Evolutionary conservation across 2,797 vertebrate species (phyloP).

Genomic region (Anomalospiza imberbis): DNA sequence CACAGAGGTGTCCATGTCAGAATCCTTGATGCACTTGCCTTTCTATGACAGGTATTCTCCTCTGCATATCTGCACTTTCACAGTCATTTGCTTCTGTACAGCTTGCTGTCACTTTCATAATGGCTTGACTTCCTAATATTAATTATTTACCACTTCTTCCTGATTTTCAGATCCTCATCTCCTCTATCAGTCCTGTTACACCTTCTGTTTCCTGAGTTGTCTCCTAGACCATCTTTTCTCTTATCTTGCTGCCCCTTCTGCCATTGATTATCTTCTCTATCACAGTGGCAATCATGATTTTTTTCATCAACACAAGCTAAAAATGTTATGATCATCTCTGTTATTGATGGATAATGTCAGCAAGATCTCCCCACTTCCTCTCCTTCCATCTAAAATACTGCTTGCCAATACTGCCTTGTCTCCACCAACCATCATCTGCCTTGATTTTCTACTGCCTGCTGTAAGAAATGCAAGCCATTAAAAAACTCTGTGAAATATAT

Average conservation of each 20-base stretch:
- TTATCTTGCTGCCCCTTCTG: not conserved
- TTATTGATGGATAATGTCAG: not conserved
- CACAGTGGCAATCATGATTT: fast-evolving
- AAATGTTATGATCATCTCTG: not conserved
- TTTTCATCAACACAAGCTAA: not conserved
- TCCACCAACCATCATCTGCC: not conserved
- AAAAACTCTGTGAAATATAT: not conserved
- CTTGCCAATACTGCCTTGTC: not conserved
- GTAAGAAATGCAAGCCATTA: not conserved
- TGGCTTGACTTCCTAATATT: not conserved
- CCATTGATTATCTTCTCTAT: not conserved
- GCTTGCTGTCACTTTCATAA: not conserved
- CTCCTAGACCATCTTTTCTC: not conserved
- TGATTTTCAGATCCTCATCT: not conserved
- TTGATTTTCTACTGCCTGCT: not conserved
- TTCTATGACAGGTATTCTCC: not conserved
- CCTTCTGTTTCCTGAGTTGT: not conserved
- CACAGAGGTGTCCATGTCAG: not conserved
- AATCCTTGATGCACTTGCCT: not conserved
- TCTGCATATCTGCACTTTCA: not conserved
- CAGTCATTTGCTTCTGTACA: not conserved
- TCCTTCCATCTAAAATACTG: not conserved
- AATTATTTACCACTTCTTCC: not conserved
- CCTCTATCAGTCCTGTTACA: not conserved
- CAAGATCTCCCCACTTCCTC: not conserved